Evolutionary conservation across 2,797 vertebrate species (phyloP).

Genomic region (Hipposideros larvatus): DNA sequence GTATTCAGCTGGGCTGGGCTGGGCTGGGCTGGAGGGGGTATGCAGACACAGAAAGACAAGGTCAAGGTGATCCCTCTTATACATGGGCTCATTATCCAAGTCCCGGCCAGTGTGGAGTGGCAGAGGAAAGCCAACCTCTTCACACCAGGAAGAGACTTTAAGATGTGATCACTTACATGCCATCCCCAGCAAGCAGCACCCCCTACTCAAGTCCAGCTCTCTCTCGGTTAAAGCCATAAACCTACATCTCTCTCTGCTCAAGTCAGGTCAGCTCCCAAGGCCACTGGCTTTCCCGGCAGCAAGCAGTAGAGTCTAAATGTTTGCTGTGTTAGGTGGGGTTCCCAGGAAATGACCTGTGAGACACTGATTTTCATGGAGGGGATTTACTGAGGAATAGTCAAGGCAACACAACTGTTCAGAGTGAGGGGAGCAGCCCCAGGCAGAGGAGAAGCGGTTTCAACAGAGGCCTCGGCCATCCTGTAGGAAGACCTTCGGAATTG

Average conservation of each 20-base stretch:
- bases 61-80: no score
- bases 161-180: rapidly evolving
- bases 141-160: background rate
- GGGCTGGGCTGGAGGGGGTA: background rate
- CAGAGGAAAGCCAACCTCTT: background rate
- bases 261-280: background rate
- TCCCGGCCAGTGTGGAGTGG: rapidly evolving
- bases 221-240: background rate
- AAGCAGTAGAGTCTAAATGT: rapidly evolving
- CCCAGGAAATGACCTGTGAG: background rate
- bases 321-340: background rate
- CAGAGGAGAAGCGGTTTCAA: background rate
- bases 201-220: no score
- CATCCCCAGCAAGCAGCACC: background rate
- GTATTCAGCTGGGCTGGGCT: background rate
- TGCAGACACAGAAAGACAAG: background rate
- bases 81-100: rapidly evolving
- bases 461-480: background rate
- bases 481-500: background rate
- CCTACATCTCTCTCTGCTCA: background rate
- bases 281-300: background rate
- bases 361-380: rapidly evolving
- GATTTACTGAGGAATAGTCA: no score
- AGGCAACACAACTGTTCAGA: rapidly evolving
- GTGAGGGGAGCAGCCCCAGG: background rate